Base-by-base conservation (phyloP, 2,113 vertebrate species). In the Shinisaurus crocodilurus region DNA sequence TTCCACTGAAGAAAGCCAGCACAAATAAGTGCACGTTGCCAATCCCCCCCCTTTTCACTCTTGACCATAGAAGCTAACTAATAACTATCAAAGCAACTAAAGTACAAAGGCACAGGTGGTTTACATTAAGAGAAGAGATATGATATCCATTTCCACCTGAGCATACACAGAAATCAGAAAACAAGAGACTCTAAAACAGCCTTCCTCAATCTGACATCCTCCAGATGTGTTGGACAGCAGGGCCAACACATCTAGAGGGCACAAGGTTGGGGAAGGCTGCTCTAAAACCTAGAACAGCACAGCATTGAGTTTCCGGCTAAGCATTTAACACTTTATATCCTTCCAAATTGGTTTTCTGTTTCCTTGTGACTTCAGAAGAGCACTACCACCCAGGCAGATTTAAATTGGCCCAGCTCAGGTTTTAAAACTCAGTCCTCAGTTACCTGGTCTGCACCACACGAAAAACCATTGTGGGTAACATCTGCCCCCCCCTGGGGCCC, bases 21-120 rank as follows among this genome's bases (percentile, higher is more conserved):
- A 76, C 90, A 96, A 96, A 96, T 93, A 93, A 95, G 88, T 86
- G 94, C 76, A 86, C 86, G 67, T 91, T 94, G 95, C 90, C 95
- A 93, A 93, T 95, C 82, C 76, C 91, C 92, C 87, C 87, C 75
- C 32, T 91, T 93, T 89, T 92, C 40, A 89, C 85, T 93, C 87
- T 70, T 54, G 76, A 43, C 18, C 60, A 86, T 91, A 91, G 89
- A 94, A 91, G 93, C 45, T 70, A 25, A 0, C 90, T 9, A 50
- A 40, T 70, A 25, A 0, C 90, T 9, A 50, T 90, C 70, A 85
- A 90, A 87, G 48, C 86, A 76, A 75, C n/a, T 57, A 50, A 90
- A n/a, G 48, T 16, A 70, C 34, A 23, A 91, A 92, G 60, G 67
- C 18, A 84, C 0, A 57, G 57, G 83, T 92, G 76, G 87, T 85